Percentiles rank a stretch among this genome's conserved stretches.
phyloP scores from a whole-genome alignment of 35 echinoderm and acorn worm genomes.

The Eucidaris tribuloides region DNA sequence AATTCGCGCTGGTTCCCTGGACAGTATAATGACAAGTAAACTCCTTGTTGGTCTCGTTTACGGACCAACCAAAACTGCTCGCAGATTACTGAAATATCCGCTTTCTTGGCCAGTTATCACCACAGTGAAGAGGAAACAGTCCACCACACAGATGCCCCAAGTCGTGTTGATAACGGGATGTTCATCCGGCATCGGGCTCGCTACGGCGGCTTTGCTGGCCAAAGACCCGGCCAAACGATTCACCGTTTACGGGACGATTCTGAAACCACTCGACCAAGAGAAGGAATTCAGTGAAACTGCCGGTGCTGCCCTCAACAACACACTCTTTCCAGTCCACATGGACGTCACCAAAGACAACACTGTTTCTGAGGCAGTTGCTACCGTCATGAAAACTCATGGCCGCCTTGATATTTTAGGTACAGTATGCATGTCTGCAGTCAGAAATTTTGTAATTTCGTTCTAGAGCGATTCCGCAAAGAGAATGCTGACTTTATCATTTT shows the following conservation, averaged over 20 bases:
- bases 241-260: not conserved
- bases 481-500: too few species aligned
- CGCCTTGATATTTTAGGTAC: conserved; percentile 1
- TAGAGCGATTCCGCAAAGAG: too few species aligned
- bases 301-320: not conserved
- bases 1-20: too few species aligned
- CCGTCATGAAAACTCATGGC: not conserved
- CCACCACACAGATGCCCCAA: not conserved
- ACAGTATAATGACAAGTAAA: too few species aligned
- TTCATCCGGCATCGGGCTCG: not conserved
- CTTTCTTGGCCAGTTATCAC: too few species aligned
- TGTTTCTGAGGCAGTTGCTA: not conserved
- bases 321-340: conserved; percentile 1
- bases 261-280: not conserved
- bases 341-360: not conserved
- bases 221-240: not conserved
- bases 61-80: too few species aligned
- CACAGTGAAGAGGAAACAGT: too few species aligned
- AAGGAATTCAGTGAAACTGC: not conserved
- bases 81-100: too few species aligned
- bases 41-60: too few species aligned
- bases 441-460: not conserved
- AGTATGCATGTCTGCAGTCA: not conserved
- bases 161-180: conserved; percentile 5
- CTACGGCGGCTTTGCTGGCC: not conserved